These are phyloP conservation scores for Odontothrips loti DNA, from an alignment of 2,888 invertebrate genomes.

Conservation along the genomic window DNA sequence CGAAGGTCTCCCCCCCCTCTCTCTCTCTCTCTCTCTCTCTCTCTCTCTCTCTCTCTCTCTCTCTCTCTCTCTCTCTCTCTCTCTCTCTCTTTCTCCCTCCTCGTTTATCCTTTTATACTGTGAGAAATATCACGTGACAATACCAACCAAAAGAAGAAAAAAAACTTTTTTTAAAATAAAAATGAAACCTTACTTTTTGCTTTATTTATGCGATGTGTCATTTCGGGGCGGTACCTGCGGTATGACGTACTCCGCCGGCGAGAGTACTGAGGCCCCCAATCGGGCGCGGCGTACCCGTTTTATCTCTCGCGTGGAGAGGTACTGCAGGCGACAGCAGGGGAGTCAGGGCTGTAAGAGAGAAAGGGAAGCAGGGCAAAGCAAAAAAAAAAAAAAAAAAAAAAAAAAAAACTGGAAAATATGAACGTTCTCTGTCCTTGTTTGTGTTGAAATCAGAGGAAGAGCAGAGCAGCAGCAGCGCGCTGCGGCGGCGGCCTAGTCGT, in stretches of 20 bases:
- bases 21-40: neutral
- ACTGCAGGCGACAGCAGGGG: too few relatives aligned
- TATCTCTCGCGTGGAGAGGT: too few relatives aligned
- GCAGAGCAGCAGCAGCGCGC: neutral
- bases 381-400: neutral
- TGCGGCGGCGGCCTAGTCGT: neutral
- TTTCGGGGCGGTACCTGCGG: too few relatives aligned
- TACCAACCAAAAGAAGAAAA: neutral
- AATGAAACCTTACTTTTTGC: too few relatives aligned
- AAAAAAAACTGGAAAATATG: too few relatives aligned
- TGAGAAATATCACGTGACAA: too few relatives aligned
- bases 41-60: neutral
- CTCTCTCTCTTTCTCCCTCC: neutral
- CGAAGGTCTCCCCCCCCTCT: neutral
- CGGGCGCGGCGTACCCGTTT: too few relatives aligned
- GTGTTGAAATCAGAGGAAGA: slow-evolving; percentile 3
- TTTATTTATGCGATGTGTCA: too few relatives aligned
- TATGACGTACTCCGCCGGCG: too few relatives aligned
- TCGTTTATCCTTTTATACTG: neutral
- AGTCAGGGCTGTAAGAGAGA: too few relatives aligned
- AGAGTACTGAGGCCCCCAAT: too few relatives aligned
- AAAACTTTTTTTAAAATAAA: neutral
- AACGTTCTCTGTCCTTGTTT: neutral
- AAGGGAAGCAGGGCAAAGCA: too few relatives aligned
- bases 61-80: neutral